Evolutionary conservation across 2,113 vertebrate genomes (phyloP).

Genomic region (Zapus hudsonius): DNA sequence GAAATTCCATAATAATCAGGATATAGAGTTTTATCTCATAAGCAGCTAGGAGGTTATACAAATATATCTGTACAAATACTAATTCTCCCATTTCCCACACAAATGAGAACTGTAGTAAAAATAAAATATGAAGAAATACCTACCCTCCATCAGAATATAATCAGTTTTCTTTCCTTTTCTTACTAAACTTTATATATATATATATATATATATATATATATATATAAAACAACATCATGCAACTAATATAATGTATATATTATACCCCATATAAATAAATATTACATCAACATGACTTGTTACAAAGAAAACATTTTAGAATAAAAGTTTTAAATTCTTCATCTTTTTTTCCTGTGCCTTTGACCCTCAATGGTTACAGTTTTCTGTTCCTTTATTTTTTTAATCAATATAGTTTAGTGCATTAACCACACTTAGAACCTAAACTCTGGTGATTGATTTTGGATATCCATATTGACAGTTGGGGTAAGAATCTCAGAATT

Average conservation of each 20-base stretch:
- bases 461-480: background rate
- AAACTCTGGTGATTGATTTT: background rate
- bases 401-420: background rate
- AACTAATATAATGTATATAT: too few relatives aligned
- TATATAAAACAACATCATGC: too few relatives aligned
- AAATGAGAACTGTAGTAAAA: background rate
- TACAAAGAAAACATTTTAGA: background rate
- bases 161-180: background rate
- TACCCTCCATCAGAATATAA: background rate
- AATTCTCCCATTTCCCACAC: background rate
- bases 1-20: background rate
- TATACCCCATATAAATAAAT: background rate
- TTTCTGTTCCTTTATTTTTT: conserved; percentile 15
- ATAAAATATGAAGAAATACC: background rate
- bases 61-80: background rate
- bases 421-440: background rate
- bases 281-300: background rate
- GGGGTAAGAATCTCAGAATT: background rate
- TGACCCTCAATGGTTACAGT: background rate
- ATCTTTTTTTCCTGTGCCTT: background rate
- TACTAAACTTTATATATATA: background rate
- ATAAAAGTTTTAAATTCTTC: background rate
- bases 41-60: background rate
- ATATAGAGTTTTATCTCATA: background rate
- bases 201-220: too few relatives aligned